phyloP scores from a whole-genome alignment of 2,797 vertebrate species.

The Chiroxiphia lanceolata region DNA sequence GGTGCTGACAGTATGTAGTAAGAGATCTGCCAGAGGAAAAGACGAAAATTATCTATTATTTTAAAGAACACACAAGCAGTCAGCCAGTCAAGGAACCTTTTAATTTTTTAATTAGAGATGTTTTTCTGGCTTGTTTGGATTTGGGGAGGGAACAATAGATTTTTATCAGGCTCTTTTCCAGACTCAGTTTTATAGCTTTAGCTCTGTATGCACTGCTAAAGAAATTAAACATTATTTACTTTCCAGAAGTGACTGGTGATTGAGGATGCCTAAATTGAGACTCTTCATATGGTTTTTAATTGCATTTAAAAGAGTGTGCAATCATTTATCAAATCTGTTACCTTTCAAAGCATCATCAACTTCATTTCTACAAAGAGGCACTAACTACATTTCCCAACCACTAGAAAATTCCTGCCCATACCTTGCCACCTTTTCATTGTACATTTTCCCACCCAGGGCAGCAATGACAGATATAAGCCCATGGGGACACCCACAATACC shows the following conservation, averaged over 20 bases:
- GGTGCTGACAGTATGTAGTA: background rate
- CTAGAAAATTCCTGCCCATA: background rate
- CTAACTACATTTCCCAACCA: background rate
- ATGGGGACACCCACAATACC: background rate
- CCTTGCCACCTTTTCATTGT: background rate
- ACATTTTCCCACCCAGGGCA: background rate
- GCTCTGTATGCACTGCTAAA: background rate
- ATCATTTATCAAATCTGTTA: background rate
- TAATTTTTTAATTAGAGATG: background rate
- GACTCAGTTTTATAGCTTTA: background rate
- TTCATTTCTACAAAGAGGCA: background rate
- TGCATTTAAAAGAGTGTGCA: background rate
- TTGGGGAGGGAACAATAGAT: background rate
- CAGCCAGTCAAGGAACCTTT: background rate
- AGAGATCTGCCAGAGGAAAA: background rate
- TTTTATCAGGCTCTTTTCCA: background rate
- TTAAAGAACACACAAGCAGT: background rate
- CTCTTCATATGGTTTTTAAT: background rate
- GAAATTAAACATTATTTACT: slow-evolving; percentile 6
- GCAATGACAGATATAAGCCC: background rate
- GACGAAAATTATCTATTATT: background rate
- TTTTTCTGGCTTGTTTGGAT: background rate
- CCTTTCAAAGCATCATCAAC: background rate
- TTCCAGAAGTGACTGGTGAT: background rate
- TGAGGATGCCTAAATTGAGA: background rate